A percentile compares a stretch with the other conserved stretches of the same genome.
These are phyloP conservation scores for Balanococcus diminutus DNA, from an alignment of 2,888 invertebrate genomes.

Conservation along the genomic window DNA sequence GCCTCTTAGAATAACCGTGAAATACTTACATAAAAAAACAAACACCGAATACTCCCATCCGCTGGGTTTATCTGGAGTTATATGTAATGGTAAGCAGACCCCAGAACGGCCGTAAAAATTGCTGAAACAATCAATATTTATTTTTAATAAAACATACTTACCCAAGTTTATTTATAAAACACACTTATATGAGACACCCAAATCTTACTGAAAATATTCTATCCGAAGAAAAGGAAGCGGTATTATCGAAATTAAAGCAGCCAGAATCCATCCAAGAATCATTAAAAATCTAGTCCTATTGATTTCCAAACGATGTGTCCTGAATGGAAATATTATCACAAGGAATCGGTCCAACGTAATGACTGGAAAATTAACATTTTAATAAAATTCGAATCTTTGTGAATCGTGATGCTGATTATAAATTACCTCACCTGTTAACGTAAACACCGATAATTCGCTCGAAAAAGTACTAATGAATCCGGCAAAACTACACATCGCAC, in stretches of 20 bases:
- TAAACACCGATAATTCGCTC: slow-evolving; percentile 61
- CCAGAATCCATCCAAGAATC: slow-evolving; percentile 61
- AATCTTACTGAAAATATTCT: slow-evolving; percentile 62
- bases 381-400: neutral
- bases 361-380: slow-evolving; percentile 58
- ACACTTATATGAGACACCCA: neutral
- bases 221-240: slow-evolving; percentile 61
- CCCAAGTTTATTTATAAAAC: neutral
- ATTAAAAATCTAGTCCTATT: slow-evolving; percentile 60
- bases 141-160: neutral
- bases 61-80: slow-evolving; percentile 63
- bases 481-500: slow-evolving; percentile 61
- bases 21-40: slow-evolving; percentile 62
- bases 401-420: neutral
- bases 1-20: no score
- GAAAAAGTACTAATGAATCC: slow-evolving; percentile 62
- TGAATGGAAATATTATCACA: slow-evolving; percentile 62
- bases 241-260: slow-evolving; percentile 60
- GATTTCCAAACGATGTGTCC: slow-evolving; percentile 60
- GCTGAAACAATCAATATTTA: slow-evolving; percentile 38
- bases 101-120: slow-evolving; percentile 65
- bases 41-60: slow-evolving; percentile 66
- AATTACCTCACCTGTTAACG: slow-evolving; percentile 60
- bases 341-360: slow-evolving; percentile 62
- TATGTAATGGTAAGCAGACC: slow-evolving; percentile 65